phyloP scores from a whole-genome alignment of 2,797 vertebrate genomes.

The Dallia pectoralis region DNA sequence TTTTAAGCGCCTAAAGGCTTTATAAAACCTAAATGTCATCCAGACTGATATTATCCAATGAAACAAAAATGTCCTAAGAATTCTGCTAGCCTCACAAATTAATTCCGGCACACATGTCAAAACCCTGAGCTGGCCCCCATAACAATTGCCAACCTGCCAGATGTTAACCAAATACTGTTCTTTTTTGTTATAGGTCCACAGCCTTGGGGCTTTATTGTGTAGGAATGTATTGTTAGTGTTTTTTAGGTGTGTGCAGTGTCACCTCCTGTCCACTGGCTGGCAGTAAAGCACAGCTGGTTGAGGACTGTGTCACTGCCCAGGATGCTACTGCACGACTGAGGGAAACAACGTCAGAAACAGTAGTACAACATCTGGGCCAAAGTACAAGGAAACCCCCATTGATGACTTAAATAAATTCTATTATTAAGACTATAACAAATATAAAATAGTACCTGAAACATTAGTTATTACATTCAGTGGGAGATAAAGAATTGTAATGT shows the following conservation, averaged over 20 bases:
- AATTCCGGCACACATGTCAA: too few relatives aligned
- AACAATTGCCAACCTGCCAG: too few relatives aligned
- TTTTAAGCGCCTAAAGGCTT: too few relatives aligned
- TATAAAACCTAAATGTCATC: too few relatives aligned
- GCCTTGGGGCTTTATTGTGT: neutral
- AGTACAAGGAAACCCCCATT: constrained; percentile 48
- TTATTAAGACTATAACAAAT: neutral
- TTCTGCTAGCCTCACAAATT: too few relatives aligned
- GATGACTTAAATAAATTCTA: neutral
- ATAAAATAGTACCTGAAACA: neutral
- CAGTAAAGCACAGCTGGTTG: constrained; percentile 54
- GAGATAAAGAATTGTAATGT: too few relatives aligned
- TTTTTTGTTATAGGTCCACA: neutral
- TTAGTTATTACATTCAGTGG: too few relatives aligned
- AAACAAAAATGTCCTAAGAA: too few relatives aligned
- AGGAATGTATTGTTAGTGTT: neutral
- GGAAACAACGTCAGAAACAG: constrained; percentile 67
- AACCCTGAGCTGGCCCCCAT: too few relatives aligned
- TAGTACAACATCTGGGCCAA: constrained; percentile 61
- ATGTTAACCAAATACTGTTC: neutral
- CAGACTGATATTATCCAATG: too few relatives aligned
- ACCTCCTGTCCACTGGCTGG: constrained; percentile 64
- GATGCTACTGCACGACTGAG: constrained; percentile 52
- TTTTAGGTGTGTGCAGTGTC: constrained; percentile 23
- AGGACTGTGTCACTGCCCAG: constrained; percentile 58